Base-by-base conservation (phyloP, 2,797 vertebrate species). In the Cynodonichthys magdalenae region DNA sequence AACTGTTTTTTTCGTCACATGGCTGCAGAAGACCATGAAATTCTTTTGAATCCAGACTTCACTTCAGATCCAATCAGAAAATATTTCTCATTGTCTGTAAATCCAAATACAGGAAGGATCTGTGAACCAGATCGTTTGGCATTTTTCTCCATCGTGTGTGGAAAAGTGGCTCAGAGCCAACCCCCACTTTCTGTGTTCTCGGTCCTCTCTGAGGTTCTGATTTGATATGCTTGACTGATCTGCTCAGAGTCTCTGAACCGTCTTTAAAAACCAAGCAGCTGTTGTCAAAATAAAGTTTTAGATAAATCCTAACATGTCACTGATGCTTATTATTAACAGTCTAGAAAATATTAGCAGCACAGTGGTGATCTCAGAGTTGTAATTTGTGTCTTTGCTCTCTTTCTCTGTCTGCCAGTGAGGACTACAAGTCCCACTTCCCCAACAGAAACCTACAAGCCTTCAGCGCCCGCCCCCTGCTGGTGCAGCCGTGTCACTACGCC, bases 401-500 rank as follows among this genome's bases (percentile, higher is more conserved):
- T 71, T 63, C 50, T 50, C 14, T 39, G 11, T 14, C 36, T 39
- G 11, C 12, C 90, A 99, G 97, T 0, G 90, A 97, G 84, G 90
- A 95, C 64, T 97, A 98, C 92, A 99, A 95, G 87, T 91, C 78
- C 20, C 93, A 98, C 58, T 99, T 96, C 54, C 66, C 84, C 56
- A 95, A 94, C 1, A 91, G 96, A 63, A 95, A 97, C 85, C 72
- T 99, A 64, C 88, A 87, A 67, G 95, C 95, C 53, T 99, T 92
- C 83, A 98, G 97, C 0, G 90, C 93, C n/a, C 92, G 63, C 71
- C 98, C 97, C 1, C 95, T 97, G 41, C 92, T 98, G 63, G 95
- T 95, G 1, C 94, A 95, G 61, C 98, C 98, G 0, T 96, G 95
- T 10, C 95, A 98, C 84, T 99, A 98, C 0, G 95, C 96, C 0